Percentiles rank a stretch among this genome's conserved stretches.
These are phyloP conservation scores for Semnornis frantzii DNA, from an alignment of 2,113 vertebrate species.

Conservation along the genomic window DNA sequence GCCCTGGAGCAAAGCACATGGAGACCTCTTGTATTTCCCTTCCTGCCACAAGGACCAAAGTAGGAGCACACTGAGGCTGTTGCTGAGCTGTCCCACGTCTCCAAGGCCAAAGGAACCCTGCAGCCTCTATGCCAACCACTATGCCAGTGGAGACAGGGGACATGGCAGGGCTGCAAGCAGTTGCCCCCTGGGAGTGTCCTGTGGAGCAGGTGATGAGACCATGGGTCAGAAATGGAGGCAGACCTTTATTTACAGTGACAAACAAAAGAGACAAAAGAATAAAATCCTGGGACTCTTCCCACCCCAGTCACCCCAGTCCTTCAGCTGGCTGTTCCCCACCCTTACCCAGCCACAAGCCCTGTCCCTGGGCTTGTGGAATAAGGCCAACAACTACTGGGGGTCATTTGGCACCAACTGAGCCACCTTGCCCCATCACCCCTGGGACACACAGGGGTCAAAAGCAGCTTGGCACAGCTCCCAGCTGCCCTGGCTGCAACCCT, in stretches of 20 bases:
- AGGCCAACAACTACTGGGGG: background rate
- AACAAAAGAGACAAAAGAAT: background rate
- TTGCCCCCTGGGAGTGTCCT: background rate
- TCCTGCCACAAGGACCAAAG: background rate
- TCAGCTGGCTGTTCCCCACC: background rate
- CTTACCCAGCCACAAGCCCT: background rate
- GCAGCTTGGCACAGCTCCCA: background rate
- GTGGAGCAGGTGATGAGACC: rapidly evolving
- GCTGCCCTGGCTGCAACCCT: background rate
- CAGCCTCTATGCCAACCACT: background rate
- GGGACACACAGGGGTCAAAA: rapidly evolving
- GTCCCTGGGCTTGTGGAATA: rapidly evolving
- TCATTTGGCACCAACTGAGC: background rate
- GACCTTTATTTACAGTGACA: constrained; percentile 77
- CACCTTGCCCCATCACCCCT: rapidly evolving
- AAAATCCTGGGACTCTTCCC: background rate
- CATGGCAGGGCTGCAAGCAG: rapidly evolving
- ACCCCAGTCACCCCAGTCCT: background rate
- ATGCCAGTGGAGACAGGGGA: background rate
- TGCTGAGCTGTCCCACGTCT: background rate
- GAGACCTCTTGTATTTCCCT: background rate
- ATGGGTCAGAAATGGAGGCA: constrained; percentile 21
- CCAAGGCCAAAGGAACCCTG: background rate
- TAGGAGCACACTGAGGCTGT: background rate
- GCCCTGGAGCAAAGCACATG: rapidly evolving